phyloP scores from a whole-genome alignment of 1,140 invertebrate genomes.

The Bicyclus anynana region DNA sequence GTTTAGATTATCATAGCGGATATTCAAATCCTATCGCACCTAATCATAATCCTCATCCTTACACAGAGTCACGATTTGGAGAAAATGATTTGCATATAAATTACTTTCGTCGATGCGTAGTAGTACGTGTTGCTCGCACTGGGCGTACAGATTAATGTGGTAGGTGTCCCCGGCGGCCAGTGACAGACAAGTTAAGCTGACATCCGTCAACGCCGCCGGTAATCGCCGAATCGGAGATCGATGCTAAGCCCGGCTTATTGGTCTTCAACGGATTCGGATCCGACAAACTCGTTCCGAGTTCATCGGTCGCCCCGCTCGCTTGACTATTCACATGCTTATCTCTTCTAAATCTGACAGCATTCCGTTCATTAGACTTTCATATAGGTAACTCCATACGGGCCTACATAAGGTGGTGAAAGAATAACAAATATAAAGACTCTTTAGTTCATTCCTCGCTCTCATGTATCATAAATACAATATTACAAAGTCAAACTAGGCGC shows the following conservation, averaged over 20 bases:
- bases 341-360: constrained; percentile 64
- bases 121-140: constrained; percentile 66
- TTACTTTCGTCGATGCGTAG: constrained; percentile 67
- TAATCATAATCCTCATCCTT: constrained; percentile 24
- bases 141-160: constrained; percentile 70
- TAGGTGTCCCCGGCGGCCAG: constrained; percentile 57
- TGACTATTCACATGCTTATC: constrained; percentile 53
- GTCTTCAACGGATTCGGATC: constrained; percentile 62
- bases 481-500: constrained; percentile 2
- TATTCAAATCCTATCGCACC: background rate
- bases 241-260: constrained; percentile 71
- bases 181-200: constrained; percentile 73
- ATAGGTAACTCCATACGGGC: constrained; percentile 15
- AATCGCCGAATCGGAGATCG: constrained; percentile 71
- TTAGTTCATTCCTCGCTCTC: constrained; percentile 6
- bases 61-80: constrained; percentile 65
- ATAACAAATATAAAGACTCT: constrained; percentile 3
- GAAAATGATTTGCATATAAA: constrained; percentile 75
- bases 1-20: too few species aligned
- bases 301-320: constrained; percentile 47
- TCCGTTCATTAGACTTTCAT: constrained; percentile 55
- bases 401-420: constrained; percentile 19
- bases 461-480: constrained; percentile 8
- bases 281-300: constrained; percentile 53
- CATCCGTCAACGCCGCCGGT: constrained; percentile 72